Evolutionary conservation across 64 coral and sea anemone genomes (phyloP), one percentile per base, ranked within the genome.

Genomic region (Stichodactyla helianthus): DNA sequence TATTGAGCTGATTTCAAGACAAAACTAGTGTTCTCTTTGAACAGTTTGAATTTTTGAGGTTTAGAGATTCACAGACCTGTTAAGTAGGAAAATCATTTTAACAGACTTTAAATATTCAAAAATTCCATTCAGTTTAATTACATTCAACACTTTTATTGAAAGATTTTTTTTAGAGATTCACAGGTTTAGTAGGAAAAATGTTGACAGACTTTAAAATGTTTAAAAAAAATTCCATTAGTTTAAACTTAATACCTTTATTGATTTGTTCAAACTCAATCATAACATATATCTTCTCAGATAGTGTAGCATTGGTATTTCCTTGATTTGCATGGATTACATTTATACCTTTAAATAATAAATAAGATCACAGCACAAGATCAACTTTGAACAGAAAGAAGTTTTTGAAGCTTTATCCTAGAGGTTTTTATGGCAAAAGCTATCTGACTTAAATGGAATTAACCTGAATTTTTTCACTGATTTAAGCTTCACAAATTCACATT

Each of bases 291-390:
- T 65, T 22, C 22, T 65, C 8, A 22, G 22, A 74, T 6, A 11
- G 2, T 58, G 8, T 23, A 71, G 8, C 27, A 12, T 31, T 12
- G 12, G 10, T 74, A 26, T 27, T 74, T 74, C 23, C 27, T 26
- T 35, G 63, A 74, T 31, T 26, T 1, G 2, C 23, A 9, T 74
- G 55, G 1, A 4, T 26, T 27, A n/a, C n/a, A 11, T 74, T 74
- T 28, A 74, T 74, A 31, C 25, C 26, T 74, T 74, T 74, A 28
- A 74, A 74, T 35, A 27, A 74, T 74, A 74, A 74, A 74, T 74
- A 23, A 74, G 23, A 23, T 31, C 23, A 17, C 8, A 74, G 27
- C 55, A 13, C 25, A 28, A 23, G n/a, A 35, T 26, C 26, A 74
- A n/a, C 68, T 31, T 74, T 18, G 3, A 74, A 74, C 23, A 74